Percentiles rank a stretch among this genome's conserved stretches.
Conservation (phyloP, 2,888 invertebrate genomes). For the Halocaridina rubra region DNA sequence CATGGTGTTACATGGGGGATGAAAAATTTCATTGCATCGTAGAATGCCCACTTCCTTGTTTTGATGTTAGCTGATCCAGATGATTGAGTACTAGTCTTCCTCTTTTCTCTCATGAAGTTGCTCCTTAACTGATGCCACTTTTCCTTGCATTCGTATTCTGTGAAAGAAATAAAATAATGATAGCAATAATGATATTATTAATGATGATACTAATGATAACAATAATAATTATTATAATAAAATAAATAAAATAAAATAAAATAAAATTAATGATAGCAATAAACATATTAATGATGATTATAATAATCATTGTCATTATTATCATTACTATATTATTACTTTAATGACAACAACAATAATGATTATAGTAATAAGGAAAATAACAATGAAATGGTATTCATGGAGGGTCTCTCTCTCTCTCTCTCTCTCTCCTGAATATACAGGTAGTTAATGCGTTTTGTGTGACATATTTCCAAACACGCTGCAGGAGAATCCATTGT, state of each 20-base stretch:
- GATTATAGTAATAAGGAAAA: no score
- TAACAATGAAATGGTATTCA: neutral
- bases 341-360: slow-evolving; percentile 4
- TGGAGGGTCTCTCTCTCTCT: slow-evolving; percentile 1
- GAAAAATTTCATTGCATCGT: slow-evolving; percentile 28
- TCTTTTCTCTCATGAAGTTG: slow-evolving; percentile 37
- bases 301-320: no score
- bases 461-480: slow-evolving; percentile 31
- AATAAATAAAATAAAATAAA: no score
- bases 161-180: no score
- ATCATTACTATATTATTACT: no score
- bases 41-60: slow-evolving; percentile 23
- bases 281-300: no score
- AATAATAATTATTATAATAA: no score
- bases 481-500: slow-evolving; percentile 34
- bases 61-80: slow-evolving; percentile 20
- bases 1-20: slow-evolving; percentile 29
- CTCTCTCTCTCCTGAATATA: neutral
- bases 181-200: neutral
- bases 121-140: slow-evolving; percentile 22
- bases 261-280: no score
- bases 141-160: slow-evolving; percentile 12
- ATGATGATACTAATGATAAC: neutral
- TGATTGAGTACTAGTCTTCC: slow-evolving; percentile 10
- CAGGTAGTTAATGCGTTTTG: no score